A percentile compares a stretch with the other conserved stretches of the same genome.
These are phyloP conservation scores for Rhagium mordax DNA, from an alignment of 2,888 invertebrate genomes.

Conservation along the genomic window DNA sequence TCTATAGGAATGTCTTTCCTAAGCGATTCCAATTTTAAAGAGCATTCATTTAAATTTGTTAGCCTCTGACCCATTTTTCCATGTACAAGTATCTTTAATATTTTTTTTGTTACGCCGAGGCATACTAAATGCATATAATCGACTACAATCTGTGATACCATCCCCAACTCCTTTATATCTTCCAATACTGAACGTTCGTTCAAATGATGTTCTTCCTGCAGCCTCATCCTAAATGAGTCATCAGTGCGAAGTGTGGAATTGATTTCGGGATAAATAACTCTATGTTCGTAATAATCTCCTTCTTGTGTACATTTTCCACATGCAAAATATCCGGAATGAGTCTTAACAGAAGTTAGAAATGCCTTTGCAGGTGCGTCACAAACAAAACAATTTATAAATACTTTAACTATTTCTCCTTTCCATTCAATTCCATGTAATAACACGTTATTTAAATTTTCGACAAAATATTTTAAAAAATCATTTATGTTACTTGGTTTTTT, in stretches of 20 bases:
- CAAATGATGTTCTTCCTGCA: slow-evolving; percentile 52
- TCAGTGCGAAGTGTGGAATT: slow-evolving; percentile 49
- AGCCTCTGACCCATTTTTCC: slow-evolving; percentile 30
- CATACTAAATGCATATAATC: slow-evolving; percentile 56
- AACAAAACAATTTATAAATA: slow-evolving; percentile 44
- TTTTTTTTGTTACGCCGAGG: slow-evolving; percentile 52
- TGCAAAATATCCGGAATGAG: slow-evolving; percentile 52
- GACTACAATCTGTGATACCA: slow-evolving; percentile 52
- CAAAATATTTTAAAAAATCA: slow-evolving; percentile 17
- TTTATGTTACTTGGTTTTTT: slow-evolving; percentile 12
- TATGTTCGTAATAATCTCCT: slow-evolving; percentile 49
- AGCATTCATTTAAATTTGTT: slow-evolving; percentile 5
- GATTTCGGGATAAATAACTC: slow-evolving; percentile 47
- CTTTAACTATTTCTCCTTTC: background rate
- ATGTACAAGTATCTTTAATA: slow-evolving; percentile 45
- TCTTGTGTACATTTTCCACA: slow-evolving; percentile 54
- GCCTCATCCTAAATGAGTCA: slow-evolving; percentile 44
- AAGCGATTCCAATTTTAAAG: slow-evolving; percentile 1
- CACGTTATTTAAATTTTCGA: slow-evolving; percentile 5
- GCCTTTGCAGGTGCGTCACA: slow-evolving; percentile 56
- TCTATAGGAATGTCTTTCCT: slow-evolving; percentile 12
- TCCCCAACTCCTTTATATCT: slow-evolving; percentile 40
- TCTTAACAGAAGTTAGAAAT: slow-evolving; percentile 51
- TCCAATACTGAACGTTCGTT: slow-evolving; percentile 45
- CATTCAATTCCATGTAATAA: slow-evolving; percentile 8